These are phyloP conservation scores for fruit fly (Drosophila melanogaster) DNA, from an alignment of 1,140 invertebrate species.

Conservation along the genomic window DNA sequence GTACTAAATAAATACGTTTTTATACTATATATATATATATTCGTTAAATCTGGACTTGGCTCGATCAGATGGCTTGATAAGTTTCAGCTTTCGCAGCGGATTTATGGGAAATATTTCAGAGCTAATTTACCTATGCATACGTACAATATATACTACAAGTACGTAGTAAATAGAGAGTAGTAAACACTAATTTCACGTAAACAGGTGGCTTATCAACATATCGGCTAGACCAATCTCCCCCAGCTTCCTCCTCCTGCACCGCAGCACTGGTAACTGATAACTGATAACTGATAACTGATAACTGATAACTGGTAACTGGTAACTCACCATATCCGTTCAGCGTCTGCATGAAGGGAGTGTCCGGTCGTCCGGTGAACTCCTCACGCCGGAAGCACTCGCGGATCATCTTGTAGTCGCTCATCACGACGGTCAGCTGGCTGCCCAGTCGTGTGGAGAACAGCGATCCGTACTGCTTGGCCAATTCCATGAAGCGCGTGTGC, in stretches of 20 bases:
- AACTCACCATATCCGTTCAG: slow-evolving; percentile 92
- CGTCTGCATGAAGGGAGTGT: slow-evolving; percentile 93
- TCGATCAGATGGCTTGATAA: slow-evolving; percentile 21
- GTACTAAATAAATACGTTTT: not conserved
- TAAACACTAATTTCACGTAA: slow-evolving; percentile 11
- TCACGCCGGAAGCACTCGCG: slow-evolving; percentile 92
- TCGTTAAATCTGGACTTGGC: slow-evolving; percentile 20
- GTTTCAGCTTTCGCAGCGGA: slow-evolving; percentile 30
- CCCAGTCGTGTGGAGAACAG: slow-evolving; percentile 91
- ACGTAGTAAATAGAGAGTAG: slow-evolving; percentile 25
- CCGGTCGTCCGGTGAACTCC: slow-evolving; percentile 94
- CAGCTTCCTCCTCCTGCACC: no score
- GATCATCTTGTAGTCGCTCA: slow-evolving; percentile 93
- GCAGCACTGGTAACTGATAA: no score
- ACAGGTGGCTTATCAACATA: not conserved
- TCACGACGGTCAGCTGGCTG: slow-evolving; percentile 91
- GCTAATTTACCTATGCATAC: not conserved
- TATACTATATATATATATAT: not conserved
- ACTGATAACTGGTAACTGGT: not conserved
- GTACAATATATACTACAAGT: not conserved
- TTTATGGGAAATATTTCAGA: slow-evolving; percentile 6
- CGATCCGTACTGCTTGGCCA: slow-evolving; percentile 91
- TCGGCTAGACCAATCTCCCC: not conserved
- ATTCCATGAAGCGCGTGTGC: slow-evolving; percentile 91
- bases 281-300: no score